A percentile compares a stretch with the other conserved stretches of the same genome.
Conservation (phyloP, 92 coral and sea anemone species). For the Bergia sp. region DNA sequence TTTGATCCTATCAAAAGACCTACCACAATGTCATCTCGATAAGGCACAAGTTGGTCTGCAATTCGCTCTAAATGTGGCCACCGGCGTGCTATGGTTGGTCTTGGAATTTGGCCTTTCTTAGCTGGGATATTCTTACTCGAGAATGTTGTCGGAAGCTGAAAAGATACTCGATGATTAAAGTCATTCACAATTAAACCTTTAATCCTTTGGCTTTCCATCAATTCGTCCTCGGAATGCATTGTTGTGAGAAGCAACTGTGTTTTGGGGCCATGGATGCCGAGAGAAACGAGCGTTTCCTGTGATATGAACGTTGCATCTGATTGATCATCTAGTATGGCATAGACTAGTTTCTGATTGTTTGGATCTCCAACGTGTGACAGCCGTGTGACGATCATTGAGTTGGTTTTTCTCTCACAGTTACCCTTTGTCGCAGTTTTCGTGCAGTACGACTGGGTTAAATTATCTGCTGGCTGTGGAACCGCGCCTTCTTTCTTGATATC, state of each 20-base stretch:
- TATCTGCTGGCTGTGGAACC: background rate
- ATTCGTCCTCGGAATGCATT: conserved; percentile 58
- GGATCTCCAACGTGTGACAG: conserved; percentile 38
- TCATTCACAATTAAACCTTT: conserved; percentile 55
- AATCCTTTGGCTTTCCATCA: conserved; percentile 46
- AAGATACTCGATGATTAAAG: conserved; percentile 28
- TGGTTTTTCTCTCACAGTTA: conserved; percentile 21
- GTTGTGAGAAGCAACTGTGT: conserved; percentile 51
- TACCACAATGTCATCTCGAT: conserved; percentile 50
- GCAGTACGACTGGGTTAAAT: background rate
- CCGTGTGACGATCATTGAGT: conserved; percentile 68
- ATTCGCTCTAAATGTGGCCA: conserved; percentile 63
- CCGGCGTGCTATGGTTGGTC: conserved; percentile 33
- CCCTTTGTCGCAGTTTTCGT: conserved; percentile 41
- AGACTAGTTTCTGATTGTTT: conserved; percentile 43
- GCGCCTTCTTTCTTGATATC: conserved; percentile 44
- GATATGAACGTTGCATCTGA: conserved; percentile 60
- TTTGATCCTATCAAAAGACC: conserved; percentile 68
- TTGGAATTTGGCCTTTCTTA: conserved; percentile 54
- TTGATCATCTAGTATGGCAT: conserved; percentile 70
- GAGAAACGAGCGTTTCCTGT: conserved; percentile 23
- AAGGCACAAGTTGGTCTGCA: conserved; percentile 48
- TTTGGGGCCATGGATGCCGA: conserved; percentile 56
- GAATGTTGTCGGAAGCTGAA: conserved; percentile 55
- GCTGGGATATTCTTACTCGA: conserved; percentile 47